Evolutionary conservation across 2,113 vertebrate genomes (phyloP).

Genomic region (Chlamydotis undulata): DNA sequence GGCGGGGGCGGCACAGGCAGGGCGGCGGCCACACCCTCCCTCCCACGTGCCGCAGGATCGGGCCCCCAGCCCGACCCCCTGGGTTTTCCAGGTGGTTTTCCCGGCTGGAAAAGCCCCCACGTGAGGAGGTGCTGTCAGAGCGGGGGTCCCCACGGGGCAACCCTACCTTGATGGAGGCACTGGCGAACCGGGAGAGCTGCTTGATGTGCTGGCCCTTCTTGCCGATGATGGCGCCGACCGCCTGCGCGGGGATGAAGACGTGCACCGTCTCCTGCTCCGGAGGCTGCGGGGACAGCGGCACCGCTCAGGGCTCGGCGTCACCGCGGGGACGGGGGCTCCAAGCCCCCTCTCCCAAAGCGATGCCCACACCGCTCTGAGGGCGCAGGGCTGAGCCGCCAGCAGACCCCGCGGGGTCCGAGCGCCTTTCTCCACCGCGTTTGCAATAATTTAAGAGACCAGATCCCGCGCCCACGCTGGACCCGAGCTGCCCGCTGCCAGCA

Average conservation of each 20-base stretch:
- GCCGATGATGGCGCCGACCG: conserved; percentile 93
- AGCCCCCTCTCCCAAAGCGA: no score
- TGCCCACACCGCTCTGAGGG: background rate
- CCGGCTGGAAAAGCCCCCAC: accelerated
- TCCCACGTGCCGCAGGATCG: accelerated
- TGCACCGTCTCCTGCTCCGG: conserved; percentile 94
- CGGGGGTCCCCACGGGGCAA: background rate
- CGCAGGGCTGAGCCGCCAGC: background rate
- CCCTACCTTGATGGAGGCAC: conserved; percentile 93
- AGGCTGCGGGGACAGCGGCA: conserved; percentile 56
- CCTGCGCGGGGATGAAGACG: conserved; percentile 95
- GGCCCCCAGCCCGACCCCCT: background rate
- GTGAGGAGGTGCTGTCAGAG: accelerated
- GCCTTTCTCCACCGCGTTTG: accelerated
- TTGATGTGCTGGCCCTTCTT: conserved; percentile 98
- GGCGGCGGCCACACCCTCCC: background rate
- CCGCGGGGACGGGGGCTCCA: background rate
- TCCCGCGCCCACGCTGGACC: background rate
- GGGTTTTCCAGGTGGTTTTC: background rate
- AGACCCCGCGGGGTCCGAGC: accelerated
- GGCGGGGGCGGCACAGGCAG: background rate
- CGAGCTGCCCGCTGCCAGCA: background rate
- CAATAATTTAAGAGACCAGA: background rate
- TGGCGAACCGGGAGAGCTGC: conserved; percentile 93
- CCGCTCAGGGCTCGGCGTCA: background rate